phyloP scores from a whole-genome alignment of 2,888 invertebrate genomes.

The Pyrrhia umbra region DNA sequence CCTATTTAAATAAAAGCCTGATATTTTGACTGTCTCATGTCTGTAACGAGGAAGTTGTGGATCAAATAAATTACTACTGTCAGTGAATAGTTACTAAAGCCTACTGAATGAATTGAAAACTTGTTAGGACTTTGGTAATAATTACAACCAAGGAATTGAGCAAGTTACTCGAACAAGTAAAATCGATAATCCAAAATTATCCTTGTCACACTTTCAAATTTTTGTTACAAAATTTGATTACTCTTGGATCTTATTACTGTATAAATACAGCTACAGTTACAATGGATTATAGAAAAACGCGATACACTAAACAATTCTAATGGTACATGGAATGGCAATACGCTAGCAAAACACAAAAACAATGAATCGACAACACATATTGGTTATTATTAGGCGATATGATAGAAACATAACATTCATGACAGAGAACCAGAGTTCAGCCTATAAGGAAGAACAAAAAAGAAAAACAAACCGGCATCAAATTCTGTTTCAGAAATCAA shows the following conservation, averaged over 20 bases:
- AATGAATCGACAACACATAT: conserved; percentile 23
- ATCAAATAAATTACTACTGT: conserved; percentile 47
- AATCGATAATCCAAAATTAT: conserved; percentile 23
- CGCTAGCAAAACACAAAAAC: conserved; percentile 26
- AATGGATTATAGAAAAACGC: conserved; percentile 9
- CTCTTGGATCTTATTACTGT: too few relatives aligned
- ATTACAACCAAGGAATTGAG: conserved; percentile 33
- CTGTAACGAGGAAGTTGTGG: conserved; percentile 29
- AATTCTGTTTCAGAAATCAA: conserved; percentile 29
- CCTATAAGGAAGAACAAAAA: conserved; percentile 15
- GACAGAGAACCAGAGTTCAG: conserved; percentile 21
- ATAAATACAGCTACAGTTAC: too few relatives aligned
- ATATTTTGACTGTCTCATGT: conserved; percentile 36
- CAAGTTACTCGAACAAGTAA: conserved; percentile 22
- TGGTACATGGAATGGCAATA: conserved; percentile 10
- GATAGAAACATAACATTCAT: conserved; percentile 32
- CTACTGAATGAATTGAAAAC: conserved; percentile 38
- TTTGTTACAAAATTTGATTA: too few relatives aligned
- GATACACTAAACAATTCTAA: conserved; percentile 24
- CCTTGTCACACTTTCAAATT: too few relatives aligned
- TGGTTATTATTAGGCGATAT: conserved; percentile 37
- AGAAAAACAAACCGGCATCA: conserved; percentile 7
- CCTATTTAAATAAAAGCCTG: conserved; percentile 42
- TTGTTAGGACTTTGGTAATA: conserved; percentile 40
- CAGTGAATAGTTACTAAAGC: conserved; percentile 31